A percentile compares a stretch with the other conserved stretches of the same genome.
Conservation (phyloP, 2,888 invertebrate species). For the Drosophila cracens region DNA sequence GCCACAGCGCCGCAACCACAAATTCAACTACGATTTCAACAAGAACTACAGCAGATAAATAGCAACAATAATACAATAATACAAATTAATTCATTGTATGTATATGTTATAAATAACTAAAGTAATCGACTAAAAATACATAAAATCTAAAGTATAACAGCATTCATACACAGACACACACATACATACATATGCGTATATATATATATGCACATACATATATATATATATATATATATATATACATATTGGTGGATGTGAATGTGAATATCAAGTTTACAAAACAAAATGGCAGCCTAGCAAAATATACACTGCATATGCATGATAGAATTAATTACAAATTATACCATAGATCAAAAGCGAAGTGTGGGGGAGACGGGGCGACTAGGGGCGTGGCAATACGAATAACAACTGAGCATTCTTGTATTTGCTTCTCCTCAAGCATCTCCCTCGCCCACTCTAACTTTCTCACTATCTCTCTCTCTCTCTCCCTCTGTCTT, state of each 20-base stretch:
- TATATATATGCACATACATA: neutral
- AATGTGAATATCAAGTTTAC: constrained; percentile 69
- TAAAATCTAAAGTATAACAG: constrained; percentile 44
- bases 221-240: constrained; percentile 16
- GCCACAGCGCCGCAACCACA: constrained; percentile 30
- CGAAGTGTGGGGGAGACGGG: neutral
- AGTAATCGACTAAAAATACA: constrained; percentile 57
- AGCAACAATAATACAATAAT: constrained; percentile 56
- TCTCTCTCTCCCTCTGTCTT: constrained; percentile 34
- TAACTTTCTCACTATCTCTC: constrained; percentile 10
- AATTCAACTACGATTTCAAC: constrained; percentile 25
- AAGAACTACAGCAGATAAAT: constrained; percentile 28
- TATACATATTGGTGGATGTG: constrained; percentile 45
- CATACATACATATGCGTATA: constrained; percentile 36
- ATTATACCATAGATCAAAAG: constrained; percentile 43
- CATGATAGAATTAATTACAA: constrained; percentile 62
- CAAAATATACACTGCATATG: constrained; percentile 76
- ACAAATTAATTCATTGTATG: constrained; percentile 69
- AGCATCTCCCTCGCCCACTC: constrained; percentile 17
- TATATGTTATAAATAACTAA: constrained; percentile 79
- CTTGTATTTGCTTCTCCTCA: neutral
- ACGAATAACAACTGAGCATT: neutral
- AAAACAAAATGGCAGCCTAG: constrained; percentile 63
- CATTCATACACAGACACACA: constrained; percentile 28
- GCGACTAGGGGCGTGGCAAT: constrained; percentile 5